Conservation (phyloP, 2,888 invertebrate species). For the Timema cristinae region DNA sequence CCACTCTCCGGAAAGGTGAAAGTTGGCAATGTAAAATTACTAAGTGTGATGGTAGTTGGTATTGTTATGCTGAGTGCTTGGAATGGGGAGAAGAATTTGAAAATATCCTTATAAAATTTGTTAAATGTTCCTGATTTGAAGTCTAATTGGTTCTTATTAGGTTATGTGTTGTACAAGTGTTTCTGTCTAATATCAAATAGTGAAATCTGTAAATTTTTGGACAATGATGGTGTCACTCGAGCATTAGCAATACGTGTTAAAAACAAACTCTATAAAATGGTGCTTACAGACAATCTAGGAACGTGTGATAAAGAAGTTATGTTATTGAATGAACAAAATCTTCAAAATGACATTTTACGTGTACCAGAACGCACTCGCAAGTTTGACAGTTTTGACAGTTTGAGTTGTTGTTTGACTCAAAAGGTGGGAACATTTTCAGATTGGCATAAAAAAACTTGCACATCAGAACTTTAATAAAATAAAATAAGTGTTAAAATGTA, state of each 20-base stretch:
- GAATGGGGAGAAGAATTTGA: neutral
- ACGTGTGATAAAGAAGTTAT: too few species aligned
- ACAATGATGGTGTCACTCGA: neutral
- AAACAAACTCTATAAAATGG: neutral
- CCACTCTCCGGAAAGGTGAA: neutral
- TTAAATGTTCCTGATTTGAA: constrained; percentile 4
- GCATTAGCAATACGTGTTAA: constrained; percentile 4
- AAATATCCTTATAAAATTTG: neutral
- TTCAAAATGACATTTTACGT: too few species aligned
- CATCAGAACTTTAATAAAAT: neutral
- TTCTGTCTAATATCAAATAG: neutral
- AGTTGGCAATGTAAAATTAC: neutral
- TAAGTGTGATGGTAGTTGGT: neutral
- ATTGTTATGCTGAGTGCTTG: neutral
- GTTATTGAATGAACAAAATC: too few species aligned
- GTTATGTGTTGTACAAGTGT: neutral
- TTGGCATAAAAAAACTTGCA: neutral
- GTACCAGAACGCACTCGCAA: too few species aligned
- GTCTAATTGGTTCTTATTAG: neutral
- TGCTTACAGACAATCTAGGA: too few species aligned
- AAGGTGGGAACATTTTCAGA: neutral
- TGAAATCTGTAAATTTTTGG: neutral
- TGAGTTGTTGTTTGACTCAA: neutral
- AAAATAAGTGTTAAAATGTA: neutral
- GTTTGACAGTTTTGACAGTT: neutral